Evolutionary conservation across 2,797 vertebrate species (phyloP).

Genomic region (Artibeus jamaicensis): DNA sequence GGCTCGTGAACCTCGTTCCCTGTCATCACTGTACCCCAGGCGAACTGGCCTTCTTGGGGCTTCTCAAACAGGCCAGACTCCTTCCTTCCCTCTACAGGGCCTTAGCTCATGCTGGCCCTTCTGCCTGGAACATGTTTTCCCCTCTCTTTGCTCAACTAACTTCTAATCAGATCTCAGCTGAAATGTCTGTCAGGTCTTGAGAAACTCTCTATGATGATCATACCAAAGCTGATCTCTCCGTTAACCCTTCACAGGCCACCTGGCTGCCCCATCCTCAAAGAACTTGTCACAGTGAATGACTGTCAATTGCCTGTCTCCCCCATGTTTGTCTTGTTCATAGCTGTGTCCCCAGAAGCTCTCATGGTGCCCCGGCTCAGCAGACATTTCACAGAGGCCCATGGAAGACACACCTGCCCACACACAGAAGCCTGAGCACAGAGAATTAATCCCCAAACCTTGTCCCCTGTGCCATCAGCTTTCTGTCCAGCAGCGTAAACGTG

Average conservation of each 20-base stretch:
- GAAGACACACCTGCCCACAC: fast-evolving
- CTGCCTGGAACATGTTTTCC: not conserved
- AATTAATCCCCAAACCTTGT: not conserved
- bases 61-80: not conserved
- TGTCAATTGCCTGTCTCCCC: not conserved
- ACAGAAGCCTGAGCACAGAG: not conserved
- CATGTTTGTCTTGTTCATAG: fast-evolving
- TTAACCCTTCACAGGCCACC: not conserved
- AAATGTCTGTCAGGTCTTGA: not conserved
- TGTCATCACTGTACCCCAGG: not conserved
- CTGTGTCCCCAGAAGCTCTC: not conserved
- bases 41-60: not conserved
- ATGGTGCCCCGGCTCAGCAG: not conserved
- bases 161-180: not conserved
- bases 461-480: fast-evolving
- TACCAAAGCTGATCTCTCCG: fast-evolving
- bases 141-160: not conserved
- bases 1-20: not conserved
- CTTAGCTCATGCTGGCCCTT: not conserved
- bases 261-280: not conserved
- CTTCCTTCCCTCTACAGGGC: not conserved
- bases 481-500: not conserved
- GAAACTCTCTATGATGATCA: not conserved
- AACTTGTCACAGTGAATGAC: fast-evolving
- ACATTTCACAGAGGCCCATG: not conserved